Percentiles rank a stretch among this genome's conserved stretches.
phyloP scores from a whole-genome alignment of 1,140 invertebrate genomes.

The Helicoverpa armigera region DNA sequence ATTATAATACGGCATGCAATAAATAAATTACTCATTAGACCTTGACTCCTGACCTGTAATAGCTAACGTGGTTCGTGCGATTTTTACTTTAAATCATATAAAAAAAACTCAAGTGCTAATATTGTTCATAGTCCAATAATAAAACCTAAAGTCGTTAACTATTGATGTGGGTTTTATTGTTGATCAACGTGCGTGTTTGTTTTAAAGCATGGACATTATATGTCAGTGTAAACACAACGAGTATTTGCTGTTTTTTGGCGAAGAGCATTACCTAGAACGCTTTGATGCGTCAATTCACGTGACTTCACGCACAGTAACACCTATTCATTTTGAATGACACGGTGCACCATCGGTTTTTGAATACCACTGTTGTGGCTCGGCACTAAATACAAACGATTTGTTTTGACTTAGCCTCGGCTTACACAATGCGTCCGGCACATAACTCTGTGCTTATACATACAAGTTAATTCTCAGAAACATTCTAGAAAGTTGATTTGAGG shows the following conservation, averaged over 20 bases:
- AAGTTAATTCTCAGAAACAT: slow-evolving; percentile 50
- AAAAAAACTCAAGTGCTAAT: neutral
- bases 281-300: slow-evolving; percentile 14
- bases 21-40: slow-evolving; percentile 17
- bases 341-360: slow-evolving; percentile 4
- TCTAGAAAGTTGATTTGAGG: slow-evolving; percentile 66
- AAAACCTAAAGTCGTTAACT: neutral
- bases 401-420: neutral
- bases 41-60: slow-evolving; percentile 37
- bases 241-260: slow-evolving; percentile 1
- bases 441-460: slow-evolving; percentile 2
- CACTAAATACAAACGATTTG: neutral
- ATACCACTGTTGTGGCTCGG: neutral
- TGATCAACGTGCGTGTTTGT: neutral
- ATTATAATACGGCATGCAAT: slow-evolving; percentile 23
- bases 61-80: slow-evolving; percentile 11
- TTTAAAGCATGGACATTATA: neutral
- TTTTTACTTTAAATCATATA: slow-evolving; percentile 21
- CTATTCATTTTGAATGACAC: neutral
- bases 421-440: neutral
- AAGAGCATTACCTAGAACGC: neutral
- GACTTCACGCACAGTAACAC: slow-evolving; percentile 8
- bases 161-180: neutral
- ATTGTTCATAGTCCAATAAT: neutral
- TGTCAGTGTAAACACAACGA: slow-evolving; percentile 16